Evolutionary conservation across 2,888 invertebrate species (phyloP), one percentile per base, ranked within the genome.

Genomic region (Drosophila borealis): DNA sequence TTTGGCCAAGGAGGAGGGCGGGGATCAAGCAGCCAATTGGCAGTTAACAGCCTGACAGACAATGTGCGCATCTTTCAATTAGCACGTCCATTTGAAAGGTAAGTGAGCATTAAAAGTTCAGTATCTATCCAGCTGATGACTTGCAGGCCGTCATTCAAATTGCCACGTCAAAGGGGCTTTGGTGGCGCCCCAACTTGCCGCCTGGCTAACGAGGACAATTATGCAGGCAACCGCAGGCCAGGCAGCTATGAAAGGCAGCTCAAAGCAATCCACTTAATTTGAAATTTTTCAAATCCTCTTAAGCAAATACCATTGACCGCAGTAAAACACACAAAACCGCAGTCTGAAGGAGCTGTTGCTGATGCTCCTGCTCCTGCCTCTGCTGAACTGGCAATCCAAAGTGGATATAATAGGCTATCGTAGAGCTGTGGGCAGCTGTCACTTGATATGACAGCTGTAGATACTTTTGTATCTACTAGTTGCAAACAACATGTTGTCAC

Each of bases 251-350:
- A 39, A 41, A 41, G 61, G 53, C 53, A 63, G 56, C 72, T 81
- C 75, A 82, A 82, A 80, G 82, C 70, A 67, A 66, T 61, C 63
- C 72, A 80, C 80, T 84, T 81, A 81, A 74, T 75, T 81, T 80
- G 67, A 69, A 75, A 86, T 81, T 85, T 79, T 87, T 80, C 63
- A 80, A 74, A 78, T 75, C 72, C 72, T 80, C 80, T 86, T 77
- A 79, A 71, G 70, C 70, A 81, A 83, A 81, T 79, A 55, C 64
- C 69, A 77, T 71, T 70, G 78, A 84, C 87, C 81, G 65, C 81
- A 78, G 64, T 69, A 74, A 81, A 81, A 78, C 63, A 77, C 76
- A 86, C 71, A 80, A 79, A 77, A 74, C 83, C 81, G 57, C 79
- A 74, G 48, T 39, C 42, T 51, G 29, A 41, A 62, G 54, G 29